Conservation (phyloP, 2,888 invertebrate species). For the Temnothorax rugatulus region DNA sequence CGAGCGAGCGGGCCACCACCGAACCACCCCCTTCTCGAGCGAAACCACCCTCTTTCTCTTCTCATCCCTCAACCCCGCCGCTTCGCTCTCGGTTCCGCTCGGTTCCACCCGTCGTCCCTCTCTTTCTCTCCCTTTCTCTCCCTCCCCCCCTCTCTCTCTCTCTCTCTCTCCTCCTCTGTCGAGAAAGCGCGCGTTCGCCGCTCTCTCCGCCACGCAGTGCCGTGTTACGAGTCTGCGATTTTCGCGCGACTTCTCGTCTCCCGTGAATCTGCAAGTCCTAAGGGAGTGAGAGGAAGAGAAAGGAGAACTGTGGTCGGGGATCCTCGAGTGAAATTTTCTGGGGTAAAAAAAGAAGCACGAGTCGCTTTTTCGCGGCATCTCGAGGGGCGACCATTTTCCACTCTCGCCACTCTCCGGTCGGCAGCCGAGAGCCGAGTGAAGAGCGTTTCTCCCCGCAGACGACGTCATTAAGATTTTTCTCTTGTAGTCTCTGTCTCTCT, state of each 20-base stretch:
- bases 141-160: conserved; percentile 10
- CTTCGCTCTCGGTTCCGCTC: conserved; percentile 35
- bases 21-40: conserved; percentile 59
- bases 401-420: conserved; percentile 30
- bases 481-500: background rate
- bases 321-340: conserved; percentile 11
- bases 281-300: no score
- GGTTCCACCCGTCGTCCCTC: conserved; percentile 37
- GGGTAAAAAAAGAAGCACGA: conserved; percentile 6
- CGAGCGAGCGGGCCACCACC: conserved; percentile 79
- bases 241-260: background rate
- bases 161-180: background rate
- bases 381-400: conserved; percentile 16
- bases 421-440: conserved; percentile 22
- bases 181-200: background rate
- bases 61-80: conserved; percentile 41
- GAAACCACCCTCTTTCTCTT: conserved; percentile 41
- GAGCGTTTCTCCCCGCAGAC: conserved; percentile 24
- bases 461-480: conserved; percentile 45
- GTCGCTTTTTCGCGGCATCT: conserved; percentile 22
- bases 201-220: conserved; percentile 1
- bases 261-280: background rate
- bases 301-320: background rate
- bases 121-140: conserved; percentile 1
- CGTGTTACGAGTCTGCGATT: conserved; percentile 3